phyloP scores from a whole-genome alignment of 92 coral and sea anemone genomes.

The Epizoanthus ramosus region DNA sequence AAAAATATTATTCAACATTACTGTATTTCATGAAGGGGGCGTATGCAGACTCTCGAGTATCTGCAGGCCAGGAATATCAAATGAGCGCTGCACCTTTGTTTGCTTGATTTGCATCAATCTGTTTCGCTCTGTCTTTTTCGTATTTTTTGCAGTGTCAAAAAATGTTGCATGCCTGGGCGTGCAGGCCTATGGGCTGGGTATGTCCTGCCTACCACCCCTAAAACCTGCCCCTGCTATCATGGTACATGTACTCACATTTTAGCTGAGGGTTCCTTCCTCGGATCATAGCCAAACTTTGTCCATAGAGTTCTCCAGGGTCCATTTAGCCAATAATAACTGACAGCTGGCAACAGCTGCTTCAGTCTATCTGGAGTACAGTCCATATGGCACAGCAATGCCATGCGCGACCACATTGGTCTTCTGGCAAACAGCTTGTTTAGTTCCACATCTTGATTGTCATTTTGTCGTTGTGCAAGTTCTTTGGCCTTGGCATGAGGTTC shows the following conservation, averaged over 20 bases:
- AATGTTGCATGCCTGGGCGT: too few species aligned
- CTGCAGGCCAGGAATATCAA: too few species aligned
- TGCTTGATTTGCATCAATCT: too few species aligned
- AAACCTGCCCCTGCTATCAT: too few species aligned
- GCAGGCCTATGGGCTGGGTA: too few species aligned
- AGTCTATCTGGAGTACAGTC: conserved; percentile 48
- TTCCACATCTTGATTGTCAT: conserved; percentile 65
- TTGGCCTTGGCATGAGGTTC: conserved; percentile 73
- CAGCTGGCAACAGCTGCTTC: conserved; percentile 65
- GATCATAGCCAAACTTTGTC: conserved; percentile 93
- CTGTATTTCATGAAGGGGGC: too few species aligned
- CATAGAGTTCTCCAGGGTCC: conserved; percentile 98
- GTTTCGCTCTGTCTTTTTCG: too few species aligned
- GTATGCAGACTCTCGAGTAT: too few species aligned
- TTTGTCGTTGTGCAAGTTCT: conserved; percentile 46
- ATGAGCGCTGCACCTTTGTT: too few species aligned
- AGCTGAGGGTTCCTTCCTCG: conserved; percentile 86
- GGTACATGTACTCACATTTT: conserved; percentile 85
- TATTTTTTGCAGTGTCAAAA: too few species aligned
- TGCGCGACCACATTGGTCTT: conserved; percentile 93
- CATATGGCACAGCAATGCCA: conserved; percentile 74
- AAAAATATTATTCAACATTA: too few species aligned
- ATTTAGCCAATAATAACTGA: conserved; percentile 83
- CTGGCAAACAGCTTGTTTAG: conserved; percentile 75
- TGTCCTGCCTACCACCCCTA: too few species aligned